phyloP scores from a whole-genome alignment of 1,140 invertebrate species.

The Paramacrobiotus metropolitanus region DNA sequence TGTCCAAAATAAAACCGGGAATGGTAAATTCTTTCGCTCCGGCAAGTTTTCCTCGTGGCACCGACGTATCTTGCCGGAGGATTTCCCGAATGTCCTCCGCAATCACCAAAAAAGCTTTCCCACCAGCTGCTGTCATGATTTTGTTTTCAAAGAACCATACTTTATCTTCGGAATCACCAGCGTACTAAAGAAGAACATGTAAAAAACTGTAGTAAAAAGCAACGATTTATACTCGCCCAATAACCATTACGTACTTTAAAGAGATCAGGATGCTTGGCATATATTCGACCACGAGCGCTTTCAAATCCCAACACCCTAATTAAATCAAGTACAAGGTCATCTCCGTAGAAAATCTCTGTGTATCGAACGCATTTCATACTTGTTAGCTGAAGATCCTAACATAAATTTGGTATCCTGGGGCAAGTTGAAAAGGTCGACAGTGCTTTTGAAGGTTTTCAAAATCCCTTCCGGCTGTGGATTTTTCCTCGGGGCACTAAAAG shows the following conservation, averaged over 20 bases:
- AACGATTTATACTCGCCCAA: background rate
- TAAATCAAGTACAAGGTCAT: constrained; percentile 4
- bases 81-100: constrained; percentile 46
- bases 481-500: too few relatives aligned
- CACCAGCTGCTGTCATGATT: constrained; percentile 45
- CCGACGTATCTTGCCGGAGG: background rate
- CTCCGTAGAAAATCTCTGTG: background rate
- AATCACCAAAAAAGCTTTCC: constrained; percentile 52
- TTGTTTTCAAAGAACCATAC: constrained; percentile 52
- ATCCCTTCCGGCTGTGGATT: too few relatives aligned
- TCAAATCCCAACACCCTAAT: constrained; percentile 45
- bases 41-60: background rate
- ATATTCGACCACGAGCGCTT: constrained; percentile 43
- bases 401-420: constrained; percentile 43
- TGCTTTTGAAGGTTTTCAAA: background rate
- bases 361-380: constrained; percentile 18
- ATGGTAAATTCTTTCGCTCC: background rate
- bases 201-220: background rate
- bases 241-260: constrained; percentile 26
- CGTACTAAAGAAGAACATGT: constrained; percentile 28
- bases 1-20: background rate
- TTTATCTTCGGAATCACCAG: constrained; percentile 52
- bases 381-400: constrained; percentile 40
- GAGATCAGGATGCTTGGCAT: constrained; percentile 48
- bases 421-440: constrained; percentile 45